Evolutionary conservation across 2,797 vertebrate genomes (phyloP).

Genomic region (Meda fulgida): DNA sequence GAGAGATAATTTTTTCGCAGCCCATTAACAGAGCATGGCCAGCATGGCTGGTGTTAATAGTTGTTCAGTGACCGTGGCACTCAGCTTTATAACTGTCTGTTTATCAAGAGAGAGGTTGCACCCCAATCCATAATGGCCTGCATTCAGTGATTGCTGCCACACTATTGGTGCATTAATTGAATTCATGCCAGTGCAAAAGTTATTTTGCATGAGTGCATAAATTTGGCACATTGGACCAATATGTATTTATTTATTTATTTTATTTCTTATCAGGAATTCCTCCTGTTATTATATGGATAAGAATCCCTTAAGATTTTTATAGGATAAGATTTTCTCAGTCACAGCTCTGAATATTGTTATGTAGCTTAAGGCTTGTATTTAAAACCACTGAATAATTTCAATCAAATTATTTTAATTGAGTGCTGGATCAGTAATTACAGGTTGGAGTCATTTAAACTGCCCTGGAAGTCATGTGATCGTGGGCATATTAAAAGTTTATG

Average conservation of each 20-base stretch:
- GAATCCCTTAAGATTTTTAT: constrained; percentile 70
- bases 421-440: constrained; percentile 99
- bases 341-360: constrained; percentile 98
- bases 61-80: constrained; percentile 55
- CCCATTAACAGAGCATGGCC: constrained; percentile 56
- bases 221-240: constrained; percentile 85
- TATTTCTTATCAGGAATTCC: constrained; percentile 2
- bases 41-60: constrained; percentile 61
- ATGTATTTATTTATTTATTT: not conserved
- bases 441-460: constrained; percentile 96
- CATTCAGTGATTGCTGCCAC: constrained; percentile 78
- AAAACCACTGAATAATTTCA: constrained; percentile 99
- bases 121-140: constrained; percentile 76
- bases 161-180: constrained; percentile 85
- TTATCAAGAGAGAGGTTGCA: constrained; percentile 77
- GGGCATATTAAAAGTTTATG: constrained; percentile 99
- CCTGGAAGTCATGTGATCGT: constrained; percentile 92
- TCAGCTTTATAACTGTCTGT: constrained; percentile 64
- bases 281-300: constrained; percentile 87
- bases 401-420: constrained; percentile 99
- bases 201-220: constrained; percentile 87
- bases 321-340: constrained; percentile 95
- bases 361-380: constrained; percentile 98
- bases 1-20: constrained; percentile 55
- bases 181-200: constrained; percentile 84